A percentile compares a stretch with the other conserved stretches of the same genome.
These are phyloP conservation scores for Tetramorium bicarinatum DNA, from an alignment of 2,888 invertebrate species.

Conservation along the genomic window DNA sequence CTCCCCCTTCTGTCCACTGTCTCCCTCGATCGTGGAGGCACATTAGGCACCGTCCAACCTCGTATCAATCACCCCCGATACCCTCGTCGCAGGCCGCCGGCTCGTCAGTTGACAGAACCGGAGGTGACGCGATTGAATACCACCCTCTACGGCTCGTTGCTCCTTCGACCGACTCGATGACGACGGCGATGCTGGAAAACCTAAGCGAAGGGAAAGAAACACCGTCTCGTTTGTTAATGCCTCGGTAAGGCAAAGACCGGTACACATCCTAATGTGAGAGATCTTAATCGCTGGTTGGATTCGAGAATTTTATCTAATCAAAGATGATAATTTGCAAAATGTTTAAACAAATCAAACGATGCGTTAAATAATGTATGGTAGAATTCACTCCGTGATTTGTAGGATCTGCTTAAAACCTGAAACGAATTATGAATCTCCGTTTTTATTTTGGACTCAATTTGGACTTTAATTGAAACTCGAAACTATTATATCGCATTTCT, in stretches of 20 bases:
- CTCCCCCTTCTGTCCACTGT: constrained; percentile 51
- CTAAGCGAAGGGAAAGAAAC: constrained; percentile 56
- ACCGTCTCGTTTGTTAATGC: constrained; percentile 42
- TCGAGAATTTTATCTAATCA: background rate
- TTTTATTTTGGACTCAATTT: background rate
- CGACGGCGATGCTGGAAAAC: constrained; percentile 60
- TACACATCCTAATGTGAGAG: background rate
- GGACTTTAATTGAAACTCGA: background rate
- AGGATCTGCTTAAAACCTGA: background rate
- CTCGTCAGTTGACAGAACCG: constrained; percentile 77
- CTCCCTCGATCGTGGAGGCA: constrained; percentile 71
- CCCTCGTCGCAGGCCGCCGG: constrained; percentile 46
- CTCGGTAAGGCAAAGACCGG: constrained; percentile 14
- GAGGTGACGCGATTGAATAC: constrained; percentile 83
- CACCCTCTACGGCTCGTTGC: constrained; percentile 70
- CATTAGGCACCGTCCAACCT: constrained; percentile 84
- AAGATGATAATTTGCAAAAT: background rate
- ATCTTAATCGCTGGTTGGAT: background rate
- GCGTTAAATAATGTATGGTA: background rate
- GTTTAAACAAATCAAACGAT: background rate
- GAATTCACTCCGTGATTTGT: background rate
- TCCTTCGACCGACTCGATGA: constrained; percentile 59
- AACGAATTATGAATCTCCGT: background rate
- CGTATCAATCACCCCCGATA: constrained; percentile 83
- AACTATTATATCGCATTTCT: background rate